phyloP scores from a whole-genome alignment of 2,888 invertebrate species.

The Pandemis corylana region DNA sequence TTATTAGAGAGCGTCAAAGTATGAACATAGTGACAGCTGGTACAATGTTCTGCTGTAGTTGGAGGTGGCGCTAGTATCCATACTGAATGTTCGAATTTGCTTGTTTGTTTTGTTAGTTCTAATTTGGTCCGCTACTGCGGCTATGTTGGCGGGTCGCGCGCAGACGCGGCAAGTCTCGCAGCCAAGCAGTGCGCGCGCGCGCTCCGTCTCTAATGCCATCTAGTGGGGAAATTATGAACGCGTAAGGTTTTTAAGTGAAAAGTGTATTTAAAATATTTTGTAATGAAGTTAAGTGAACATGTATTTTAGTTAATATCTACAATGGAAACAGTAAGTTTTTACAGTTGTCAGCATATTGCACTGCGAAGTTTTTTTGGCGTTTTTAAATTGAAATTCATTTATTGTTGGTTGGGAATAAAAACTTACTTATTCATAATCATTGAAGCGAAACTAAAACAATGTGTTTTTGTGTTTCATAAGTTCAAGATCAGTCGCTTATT shows the following conservation, averaged over 20 bases:
- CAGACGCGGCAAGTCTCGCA: conserved; percentile 24
- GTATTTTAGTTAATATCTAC: neutral
- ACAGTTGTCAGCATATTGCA: neutral
- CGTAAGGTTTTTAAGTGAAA: conserved; percentile 18
- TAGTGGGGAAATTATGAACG: conserved; percentile 32
- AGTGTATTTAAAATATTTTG: conserved; percentile 8
- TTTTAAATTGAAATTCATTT: neutral
- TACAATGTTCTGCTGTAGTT: neutral
- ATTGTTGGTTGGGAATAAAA: neutral
- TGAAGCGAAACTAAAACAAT: too few species aligned
- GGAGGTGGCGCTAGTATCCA: conserved; percentile 31
- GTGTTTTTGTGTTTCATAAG: too few species aligned
- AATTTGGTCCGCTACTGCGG: conserved; percentile 18
- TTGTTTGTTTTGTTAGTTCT: conserved; percentile 18
- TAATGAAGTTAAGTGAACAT: neutral
- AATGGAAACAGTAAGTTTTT: conserved; percentile 15
- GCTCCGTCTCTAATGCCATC: conserved; percentile 32
- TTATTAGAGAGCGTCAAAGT: conserved; percentile 16
- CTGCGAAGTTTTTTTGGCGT: neutral
- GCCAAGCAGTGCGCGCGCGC: conserved; percentile 30
- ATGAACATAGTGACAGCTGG: conserved; percentile 24
- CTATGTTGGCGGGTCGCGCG: conserved; percentile 24
- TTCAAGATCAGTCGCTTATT: too few species aligned
- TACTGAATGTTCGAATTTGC: neutral
- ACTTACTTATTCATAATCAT: too few species aligned